These are phyloP conservation scores for Agrotis clavis DNA, from an alignment of 2,888 invertebrate genomes.

Conservation along the genomic window DNA sequence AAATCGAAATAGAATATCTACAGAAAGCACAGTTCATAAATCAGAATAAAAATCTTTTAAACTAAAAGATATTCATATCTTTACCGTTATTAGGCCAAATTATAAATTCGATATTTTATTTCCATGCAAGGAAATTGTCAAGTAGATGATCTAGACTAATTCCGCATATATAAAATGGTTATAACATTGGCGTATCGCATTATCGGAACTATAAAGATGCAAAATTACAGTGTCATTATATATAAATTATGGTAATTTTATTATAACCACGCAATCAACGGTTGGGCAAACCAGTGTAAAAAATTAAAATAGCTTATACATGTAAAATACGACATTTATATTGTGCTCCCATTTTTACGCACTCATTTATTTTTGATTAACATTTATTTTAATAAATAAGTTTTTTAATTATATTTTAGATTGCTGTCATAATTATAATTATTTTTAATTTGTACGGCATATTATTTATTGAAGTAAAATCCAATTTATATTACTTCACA, in stretches of 20 bases:
- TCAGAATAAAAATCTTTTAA: conserved; percentile 36
- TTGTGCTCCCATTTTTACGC: neutral
- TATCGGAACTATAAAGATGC: conserved; percentile 56
- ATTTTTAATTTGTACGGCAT: neutral
- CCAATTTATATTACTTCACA: conserved; percentile 9
- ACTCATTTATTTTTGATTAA: neutral
- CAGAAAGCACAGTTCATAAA: conserved; percentile 40
- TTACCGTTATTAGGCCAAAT: conserved; percentile 46
- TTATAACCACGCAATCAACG: conserved; percentile 53
- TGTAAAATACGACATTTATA: conserved; percentile 9
- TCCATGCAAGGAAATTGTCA: conserved; percentile 36
- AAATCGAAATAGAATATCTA: conserved; percentile 30
- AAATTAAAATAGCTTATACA: conserved; percentile 16
- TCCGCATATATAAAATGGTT: conserved; percentile 45
- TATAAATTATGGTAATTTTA: conserved; percentile 66
- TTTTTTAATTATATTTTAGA: too few species aligned
- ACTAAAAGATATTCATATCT: conserved; percentile 41
- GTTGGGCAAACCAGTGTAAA: conserved; percentile 35
- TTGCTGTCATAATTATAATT: neutral
- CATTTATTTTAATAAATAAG: conserved; percentile 21
- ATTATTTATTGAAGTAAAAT: conserved; percentile 11
- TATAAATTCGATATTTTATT: conserved; percentile 27
- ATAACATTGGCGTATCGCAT: conserved; percentile 39
- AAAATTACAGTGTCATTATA: conserved; percentile 56
- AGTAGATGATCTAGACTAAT: conserved; percentile 41